Percentiles rank a stretch among this genome's conserved stretches.
These are phyloP conservation scores for Papilio gigon DNA, from an alignment of 2,888 invertebrate species.

Conservation along the genomic window DNA sequence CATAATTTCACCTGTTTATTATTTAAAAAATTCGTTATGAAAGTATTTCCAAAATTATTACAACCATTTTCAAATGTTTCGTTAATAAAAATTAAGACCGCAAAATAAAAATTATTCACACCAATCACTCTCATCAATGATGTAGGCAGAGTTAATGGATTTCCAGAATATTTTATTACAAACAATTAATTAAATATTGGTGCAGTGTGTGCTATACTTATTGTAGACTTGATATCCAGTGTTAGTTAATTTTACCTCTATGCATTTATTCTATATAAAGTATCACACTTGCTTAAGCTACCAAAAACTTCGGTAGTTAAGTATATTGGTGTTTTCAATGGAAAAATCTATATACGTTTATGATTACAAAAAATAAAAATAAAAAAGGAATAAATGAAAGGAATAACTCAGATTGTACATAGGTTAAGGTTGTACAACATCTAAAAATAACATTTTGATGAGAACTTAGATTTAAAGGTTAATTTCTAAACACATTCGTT, in stretches of 20 bases:
- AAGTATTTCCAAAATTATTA: background rate
- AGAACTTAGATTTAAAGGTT: constrained; percentile 56
- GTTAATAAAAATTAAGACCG: background rate
- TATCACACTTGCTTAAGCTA: constrained; percentile 33
- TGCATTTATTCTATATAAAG: constrained; percentile 27
- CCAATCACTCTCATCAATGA: background rate
- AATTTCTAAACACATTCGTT: constrained; percentile 74
- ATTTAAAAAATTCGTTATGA: background rate
- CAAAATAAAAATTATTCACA: background rate
- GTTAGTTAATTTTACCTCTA: constrained; percentile 32
- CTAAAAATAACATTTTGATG: constrained; percentile 47
- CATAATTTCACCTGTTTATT: background rate
- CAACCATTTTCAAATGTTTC: background rate
- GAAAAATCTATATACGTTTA: background rate
- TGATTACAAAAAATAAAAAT: background rate
- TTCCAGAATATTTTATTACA: background rate
- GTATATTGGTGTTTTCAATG: constrained; percentile 29
- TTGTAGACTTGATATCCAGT: constrained; percentile 30
- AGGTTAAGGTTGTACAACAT: constrained; percentile 47
- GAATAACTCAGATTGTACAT: constrained; percentile 47
- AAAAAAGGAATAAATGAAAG: background rate
- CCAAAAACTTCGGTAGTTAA: constrained; percentile 30
- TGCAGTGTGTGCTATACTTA: constrained; percentile 32
- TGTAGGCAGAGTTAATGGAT: background rate
- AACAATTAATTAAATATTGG: constrained; percentile 15